These are phyloP conservation scores for Lottia scabra DNA, from an alignment of 2,888 invertebrate genomes.

Conservation along the genomic window DNA sequence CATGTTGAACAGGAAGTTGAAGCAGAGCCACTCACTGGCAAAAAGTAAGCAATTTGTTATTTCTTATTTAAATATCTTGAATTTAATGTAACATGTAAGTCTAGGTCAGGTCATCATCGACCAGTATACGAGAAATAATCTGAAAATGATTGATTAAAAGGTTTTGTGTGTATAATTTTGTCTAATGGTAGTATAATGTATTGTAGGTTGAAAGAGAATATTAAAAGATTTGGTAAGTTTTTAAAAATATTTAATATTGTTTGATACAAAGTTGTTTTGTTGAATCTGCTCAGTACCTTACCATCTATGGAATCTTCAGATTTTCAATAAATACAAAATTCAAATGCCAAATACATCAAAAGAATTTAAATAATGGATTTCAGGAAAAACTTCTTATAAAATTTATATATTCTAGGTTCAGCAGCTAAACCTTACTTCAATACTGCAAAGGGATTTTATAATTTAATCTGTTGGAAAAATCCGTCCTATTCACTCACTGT, in stretches of 20 bases:
- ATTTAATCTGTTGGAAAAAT: conserved; percentile 61
- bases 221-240: conserved; percentile 65
- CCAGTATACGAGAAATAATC: neutral
- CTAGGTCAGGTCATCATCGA: too few species aligned
- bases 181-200: too few species aligned
- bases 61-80: too few species aligned
- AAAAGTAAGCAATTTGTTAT: conserved; percentile 46
- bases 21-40: conserved; percentile 60
- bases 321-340: too few species aligned
- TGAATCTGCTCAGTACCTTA: too few species aligned
- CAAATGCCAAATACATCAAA: too few species aligned
- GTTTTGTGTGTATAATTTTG: too few species aligned
- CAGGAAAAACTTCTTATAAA: too few species aligned
- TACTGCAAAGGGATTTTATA: conserved; percentile 55
- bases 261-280: too few species aligned
- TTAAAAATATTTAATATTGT: neutral
- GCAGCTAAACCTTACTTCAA: conserved; percentile 61
- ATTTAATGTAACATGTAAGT: too few species aligned
- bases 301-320: too few species aligned
- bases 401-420: conserved; percentile 36
- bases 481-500: conserved; percentile 63
- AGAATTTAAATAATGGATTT: too few species aligned
- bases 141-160: neutral
- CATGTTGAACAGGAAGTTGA: conserved; percentile 42
- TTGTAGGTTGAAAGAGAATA: conserved; percentile 64